Percentiles rank a stretch among this genome's conserved stretches.
Evolutionary conservation across 2,113 vertebrate genomes (phyloP).

Genomic region (Scalopus aquaticus): DNA sequence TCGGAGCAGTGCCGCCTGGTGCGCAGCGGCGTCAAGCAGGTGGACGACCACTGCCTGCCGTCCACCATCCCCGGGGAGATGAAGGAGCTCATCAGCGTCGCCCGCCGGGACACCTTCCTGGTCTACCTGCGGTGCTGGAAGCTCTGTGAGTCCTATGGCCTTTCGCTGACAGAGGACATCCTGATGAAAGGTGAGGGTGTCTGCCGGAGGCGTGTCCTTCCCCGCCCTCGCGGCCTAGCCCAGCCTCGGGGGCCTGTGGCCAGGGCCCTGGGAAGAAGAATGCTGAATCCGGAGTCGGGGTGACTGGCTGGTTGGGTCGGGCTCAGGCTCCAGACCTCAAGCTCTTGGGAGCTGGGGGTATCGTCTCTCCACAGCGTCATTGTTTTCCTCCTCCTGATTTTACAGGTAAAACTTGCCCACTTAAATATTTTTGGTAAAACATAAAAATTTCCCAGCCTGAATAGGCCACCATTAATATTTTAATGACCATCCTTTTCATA

Average conservation of each 20-base stretch:
- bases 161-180: constrained; percentile 68
- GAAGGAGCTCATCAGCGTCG: neutral
- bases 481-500: neutral
- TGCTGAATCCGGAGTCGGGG: no score
- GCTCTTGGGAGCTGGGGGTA: neutral
- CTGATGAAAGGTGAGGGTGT: constrained; percentile 72
- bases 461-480: neutral
- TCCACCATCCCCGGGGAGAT: constrained; percentile 65
- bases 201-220: neutral
- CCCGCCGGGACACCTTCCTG: constrained; percentile 58
- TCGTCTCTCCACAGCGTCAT: neutral
- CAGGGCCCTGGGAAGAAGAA: neutral
- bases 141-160: constrained; percentile 46
- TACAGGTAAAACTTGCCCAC: neutral
- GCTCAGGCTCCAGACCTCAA: neutral
- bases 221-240: neutral
- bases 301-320: neutral
- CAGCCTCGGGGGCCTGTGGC: neutral
- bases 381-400: neutral
- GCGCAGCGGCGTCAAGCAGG: constrained; percentile 38
- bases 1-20: constrained; percentile 54
- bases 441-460: neutral
- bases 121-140: constrained; percentile 73
- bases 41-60: constrained; percentile 70
- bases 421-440: neutral